phyloP scores from a whole-genome alignment of 53 echinoderm and acorn worm genomes.

The Stichopus horrens region DNA sequence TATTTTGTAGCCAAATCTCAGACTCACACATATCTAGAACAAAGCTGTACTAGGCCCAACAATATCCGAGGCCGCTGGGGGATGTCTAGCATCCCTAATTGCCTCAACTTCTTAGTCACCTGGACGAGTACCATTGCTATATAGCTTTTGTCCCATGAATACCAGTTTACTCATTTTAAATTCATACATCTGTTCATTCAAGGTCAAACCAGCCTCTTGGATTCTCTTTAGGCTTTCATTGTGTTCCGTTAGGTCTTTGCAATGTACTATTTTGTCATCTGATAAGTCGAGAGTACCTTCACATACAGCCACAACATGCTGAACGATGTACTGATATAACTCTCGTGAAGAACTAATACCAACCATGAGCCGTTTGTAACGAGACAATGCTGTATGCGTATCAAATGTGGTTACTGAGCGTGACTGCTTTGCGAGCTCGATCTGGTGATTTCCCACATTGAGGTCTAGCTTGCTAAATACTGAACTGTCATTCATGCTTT shows the following conservation, averaged over 20 bases:
- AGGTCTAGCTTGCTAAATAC: conserved; percentile 67
- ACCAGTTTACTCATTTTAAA: conserved; percentile 55
- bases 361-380: conserved; percentile 49
- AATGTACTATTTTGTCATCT: conserved; percentile 59
- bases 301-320: conserved; percentile 32
- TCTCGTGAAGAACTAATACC: conserved; percentile 52
- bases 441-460: conserved; percentile 67
- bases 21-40: conserved; percentile 51
- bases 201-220: conserved; percentile 47
- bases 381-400: conserved; percentile 45
- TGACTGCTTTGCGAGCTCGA: conserved; percentile 57
- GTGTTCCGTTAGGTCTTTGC: conserved; percentile 45
- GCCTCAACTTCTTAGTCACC: conserved; percentile 47
- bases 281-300: conserved; percentile 51
- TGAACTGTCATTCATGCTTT: conserved; percentile 46
- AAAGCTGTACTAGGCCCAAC: conserved; percentile 56
- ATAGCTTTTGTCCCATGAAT: conserved; percentile 61
- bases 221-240: conserved; percentile 50
- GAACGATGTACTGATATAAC: conserved; percentile 53
- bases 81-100: conserved; percentile 52
- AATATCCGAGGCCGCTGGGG: conserved; percentile 56
- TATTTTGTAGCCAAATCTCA: conserved; percentile 52
- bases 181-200: conserved; percentile 52
- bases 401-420: conserved; percentile 63
- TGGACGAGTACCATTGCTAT: conserved; percentile 56